Percentiles rank a stretch among this genome's conserved stretches.
Evolutionary conservation across 2,113 vertebrate species (phyloP).

Genomic region (Labrus mixtus): DNA sequence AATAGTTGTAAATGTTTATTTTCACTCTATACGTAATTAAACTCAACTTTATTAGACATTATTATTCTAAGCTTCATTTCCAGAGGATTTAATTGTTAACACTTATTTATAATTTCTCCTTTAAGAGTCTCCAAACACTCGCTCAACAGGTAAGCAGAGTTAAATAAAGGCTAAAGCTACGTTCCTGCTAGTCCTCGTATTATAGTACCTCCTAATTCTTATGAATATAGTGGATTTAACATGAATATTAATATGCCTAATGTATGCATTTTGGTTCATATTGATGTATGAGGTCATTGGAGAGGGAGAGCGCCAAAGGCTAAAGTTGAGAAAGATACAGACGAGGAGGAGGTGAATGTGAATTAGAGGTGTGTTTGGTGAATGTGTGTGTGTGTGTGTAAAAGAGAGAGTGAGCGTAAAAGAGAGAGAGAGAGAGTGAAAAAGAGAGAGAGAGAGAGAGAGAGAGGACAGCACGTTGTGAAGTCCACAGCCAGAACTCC

Average conservation of each 20-base stretch:
- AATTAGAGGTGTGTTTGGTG: constrained; percentile 46
- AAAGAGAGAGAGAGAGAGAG: constrained; percentile 36
- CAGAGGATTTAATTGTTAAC: background rate
- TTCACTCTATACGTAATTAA: no score
- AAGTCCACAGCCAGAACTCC: constrained; percentile 83
- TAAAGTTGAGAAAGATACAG: constrained; percentile 65
- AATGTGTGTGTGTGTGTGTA: background rate
- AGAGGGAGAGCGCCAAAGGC: constrained; percentile 68
- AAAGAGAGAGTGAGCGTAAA: constrained; percentile 17
- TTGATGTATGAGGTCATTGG: constrained; percentile 67
- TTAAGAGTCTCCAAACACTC: background rate
- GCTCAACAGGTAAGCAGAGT: constrained; percentile 32
- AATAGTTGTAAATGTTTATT: no score
- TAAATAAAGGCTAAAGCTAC: constrained; percentile 1
- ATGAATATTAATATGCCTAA: constrained; percentile 65
- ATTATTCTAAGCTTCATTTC: background rate
- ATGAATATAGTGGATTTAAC: constrained; percentile 55
- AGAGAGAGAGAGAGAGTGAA: background rate
- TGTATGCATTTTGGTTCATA: constrained; percentile 61
- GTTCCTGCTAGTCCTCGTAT: constrained; percentile 9
- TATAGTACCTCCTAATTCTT: constrained; percentile 57
- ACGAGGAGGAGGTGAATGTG: constrained; percentile 51
- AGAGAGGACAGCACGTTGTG: constrained; percentile 83
- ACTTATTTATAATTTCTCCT: background rate
- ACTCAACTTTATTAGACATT: no score